Conservation (phyloP, 2,888 invertebrate genomes). For the Rosalia funebris region DNA sequence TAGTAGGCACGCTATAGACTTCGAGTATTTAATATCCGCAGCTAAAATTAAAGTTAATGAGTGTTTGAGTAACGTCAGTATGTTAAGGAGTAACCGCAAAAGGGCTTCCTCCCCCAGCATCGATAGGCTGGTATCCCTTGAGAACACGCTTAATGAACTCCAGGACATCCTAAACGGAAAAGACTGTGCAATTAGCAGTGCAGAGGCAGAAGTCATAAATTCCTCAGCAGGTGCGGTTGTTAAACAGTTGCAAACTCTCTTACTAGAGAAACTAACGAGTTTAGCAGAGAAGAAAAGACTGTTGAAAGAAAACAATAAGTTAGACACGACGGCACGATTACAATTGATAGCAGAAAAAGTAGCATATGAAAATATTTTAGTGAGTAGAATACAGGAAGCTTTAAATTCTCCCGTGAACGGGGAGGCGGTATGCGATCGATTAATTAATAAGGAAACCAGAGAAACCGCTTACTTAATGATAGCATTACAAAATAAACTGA, state of each 20-base stretch:
- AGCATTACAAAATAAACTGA: constrained; percentile 75
- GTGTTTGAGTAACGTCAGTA: constrained; percentile 72
- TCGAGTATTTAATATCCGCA: constrained; percentile 71
- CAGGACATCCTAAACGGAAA: constrained; percentile 68
- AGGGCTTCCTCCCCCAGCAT: constrained; percentile 73
- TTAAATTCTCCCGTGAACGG: constrained; percentile 62
- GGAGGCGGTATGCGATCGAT: constrained; percentile 68
- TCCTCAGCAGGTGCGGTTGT: constrained; percentile 71
- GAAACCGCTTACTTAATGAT: constrained; percentile 83
- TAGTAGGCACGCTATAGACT: constrained; percentile 61
- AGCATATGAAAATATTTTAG: constrained; percentile 78
- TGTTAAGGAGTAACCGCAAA: constrained; percentile 72
- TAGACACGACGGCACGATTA: constrained; percentile 74
- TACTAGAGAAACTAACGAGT: constrained; percentile 75
- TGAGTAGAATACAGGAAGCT: constrained; percentile 74
- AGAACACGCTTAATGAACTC: constrained; percentile 72
- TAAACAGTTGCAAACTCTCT: constrained; percentile 73
- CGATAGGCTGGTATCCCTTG: constrained; percentile 75
- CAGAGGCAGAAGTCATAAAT: constrained; percentile 67
- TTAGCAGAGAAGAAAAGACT: constrained; percentile 75
- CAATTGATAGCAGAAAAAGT: constrained; percentile 82
- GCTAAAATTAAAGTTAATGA: constrained; percentile 76
- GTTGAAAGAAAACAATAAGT: constrained; percentile 73
- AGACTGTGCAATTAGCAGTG: constrained; percentile 60
- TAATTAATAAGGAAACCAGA: constrained; percentile 75